These are phyloP conservation scores for Trichogramma dendrolimi DNA, from an alignment of 2,888 invertebrate species.

Conservation along the genomic window DNA sequence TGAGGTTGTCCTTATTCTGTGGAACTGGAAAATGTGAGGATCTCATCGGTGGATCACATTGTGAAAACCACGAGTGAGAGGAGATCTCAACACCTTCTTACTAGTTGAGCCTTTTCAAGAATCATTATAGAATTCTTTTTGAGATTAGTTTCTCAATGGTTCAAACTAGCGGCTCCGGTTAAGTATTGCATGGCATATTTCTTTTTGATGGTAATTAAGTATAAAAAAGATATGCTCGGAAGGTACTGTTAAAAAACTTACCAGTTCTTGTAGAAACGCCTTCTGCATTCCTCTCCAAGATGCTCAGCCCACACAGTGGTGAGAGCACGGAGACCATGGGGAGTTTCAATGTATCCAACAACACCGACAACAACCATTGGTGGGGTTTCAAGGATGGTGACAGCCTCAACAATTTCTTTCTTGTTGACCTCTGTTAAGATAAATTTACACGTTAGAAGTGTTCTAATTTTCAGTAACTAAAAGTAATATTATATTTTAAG, in stretches of 20 bases:
- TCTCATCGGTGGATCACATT: slow-evolving; percentile 37
- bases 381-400: slow-evolving; percentile 96
- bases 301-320: slow-evolving; percentile 99
- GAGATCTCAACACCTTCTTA: slow-evolving; percentile 44
- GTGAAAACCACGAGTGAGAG: slow-evolving; percentile 40
- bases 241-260: slow-evolving; percentile 51
- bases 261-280: slow-evolving; percentile 99
- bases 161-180: slow-evolving; percentile 28
- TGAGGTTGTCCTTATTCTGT: slow-evolving; percentile 1
- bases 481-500: slow-evolving; percentile 19
- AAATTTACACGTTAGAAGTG: slow-evolving; percentile 6
- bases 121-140: background rate
- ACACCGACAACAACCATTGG: slow-evolving; percentile 97
- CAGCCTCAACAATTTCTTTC: slow-evolving; percentile 99
- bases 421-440: slow-evolving; percentile 85
- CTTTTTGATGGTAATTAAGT: background rate
- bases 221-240: background rate
- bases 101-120: slow-evolving; percentile 37
- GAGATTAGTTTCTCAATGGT: too few relatives aligned
- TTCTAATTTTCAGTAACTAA: background rate
- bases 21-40: slow-evolving; percentile 29
- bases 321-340: slow-evolving; percentile 90
- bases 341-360: slow-evolving; percentile 98
- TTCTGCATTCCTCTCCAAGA: slow-evolving; percentile 95
- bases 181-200: slow-evolving; percentile 28